These are phyloP conservation scores for Periplaneta americana DNA, from an alignment of 1,140 invertebrate species.

Conservation along the genomic window DNA sequence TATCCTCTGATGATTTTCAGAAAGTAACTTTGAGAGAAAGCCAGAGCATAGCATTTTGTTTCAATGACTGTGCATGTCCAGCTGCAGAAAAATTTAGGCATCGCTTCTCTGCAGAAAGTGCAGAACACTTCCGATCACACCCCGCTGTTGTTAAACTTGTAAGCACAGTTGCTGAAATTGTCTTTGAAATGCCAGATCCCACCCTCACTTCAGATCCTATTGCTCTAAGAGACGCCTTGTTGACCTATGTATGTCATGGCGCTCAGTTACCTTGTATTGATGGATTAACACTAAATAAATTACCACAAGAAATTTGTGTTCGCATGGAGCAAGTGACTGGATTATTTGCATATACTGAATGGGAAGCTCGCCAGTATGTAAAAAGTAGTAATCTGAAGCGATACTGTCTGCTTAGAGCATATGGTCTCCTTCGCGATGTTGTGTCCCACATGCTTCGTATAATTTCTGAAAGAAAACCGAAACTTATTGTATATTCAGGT, in stretches of 20 bases:
- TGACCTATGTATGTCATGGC: slow-evolving; percentile 80
- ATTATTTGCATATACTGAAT: slow-evolving; percentile 68
- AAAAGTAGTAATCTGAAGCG: slow-evolving; percentile 57
- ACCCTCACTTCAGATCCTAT: slow-evolving; percentile 55
- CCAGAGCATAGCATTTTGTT: slow-evolving; percentile 80
- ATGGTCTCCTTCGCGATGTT: slow-evolving; percentile 70
- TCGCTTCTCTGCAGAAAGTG: slow-evolving; percentile 41
- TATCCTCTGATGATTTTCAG: slow-evolving; percentile 49
- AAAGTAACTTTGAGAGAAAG: slow-evolving; percentile 56
- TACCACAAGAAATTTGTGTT: slow-evolving; percentile 40
- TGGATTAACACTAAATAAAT: not conserved
- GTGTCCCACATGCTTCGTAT: slow-evolving; percentile 72
- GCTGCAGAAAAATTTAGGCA: slow-evolving; percentile 59
- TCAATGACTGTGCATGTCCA: slow-evolving; percentile 72
- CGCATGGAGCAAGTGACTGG: slow-evolving; percentile 64
- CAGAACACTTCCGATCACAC: slow-evolving; percentile 52
- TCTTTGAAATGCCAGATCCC: slow-evolving; percentile 56
- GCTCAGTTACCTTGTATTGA: slow-evolving; percentile 65
- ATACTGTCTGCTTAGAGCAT: slow-evolving; percentile 63
- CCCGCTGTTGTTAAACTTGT: slow-evolving; percentile 61
- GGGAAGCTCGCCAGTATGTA: slow-evolving; percentile 60
- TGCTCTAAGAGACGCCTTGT: slow-evolving; percentile 70
- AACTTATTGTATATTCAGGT: slow-evolving; percentile 82
- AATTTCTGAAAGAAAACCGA: slow-evolving; percentile 69
- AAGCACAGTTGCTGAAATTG: slow-evolving; percentile 50